A percentile compares a stretch with the other conserved stretches of the same genome.
Evolutionary conservation across 2,113 vertebrate species (phyloP).

Genomic region (Nothocercus julius): DNA sequence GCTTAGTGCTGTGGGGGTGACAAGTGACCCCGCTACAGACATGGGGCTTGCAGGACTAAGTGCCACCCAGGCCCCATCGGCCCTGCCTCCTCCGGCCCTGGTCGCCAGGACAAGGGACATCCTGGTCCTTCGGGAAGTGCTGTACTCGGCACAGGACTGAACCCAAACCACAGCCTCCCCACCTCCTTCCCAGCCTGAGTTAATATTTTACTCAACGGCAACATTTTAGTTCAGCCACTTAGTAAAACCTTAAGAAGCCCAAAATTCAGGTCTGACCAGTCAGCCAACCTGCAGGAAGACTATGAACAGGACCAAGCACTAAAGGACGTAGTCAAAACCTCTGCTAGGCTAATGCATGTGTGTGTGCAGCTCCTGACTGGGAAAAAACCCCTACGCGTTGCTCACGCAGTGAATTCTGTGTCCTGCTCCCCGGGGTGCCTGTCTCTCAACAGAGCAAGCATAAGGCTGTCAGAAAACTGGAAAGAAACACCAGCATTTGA

Average conservation of each 20-base stretch:
- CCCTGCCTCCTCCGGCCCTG: too few species aligned
- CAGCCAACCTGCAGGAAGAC: not conserved
- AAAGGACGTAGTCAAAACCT: not conserved
- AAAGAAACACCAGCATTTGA: not conserved
- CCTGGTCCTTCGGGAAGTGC: not conserved
- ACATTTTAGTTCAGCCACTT: constrained; percentile 39
- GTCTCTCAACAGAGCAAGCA: not conserved
- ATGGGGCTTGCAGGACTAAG: accelerated
- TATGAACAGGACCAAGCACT: not conserved
- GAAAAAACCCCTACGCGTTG: not conserved
- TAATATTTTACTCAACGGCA: not conserved
- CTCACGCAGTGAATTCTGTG: not conserved
- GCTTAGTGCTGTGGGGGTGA: not conserved
- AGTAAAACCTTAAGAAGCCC: constrained; percentile 53
- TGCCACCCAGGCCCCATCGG: not conserved
- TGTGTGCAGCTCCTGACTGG: not conserved
- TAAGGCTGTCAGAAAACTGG: not conserved
- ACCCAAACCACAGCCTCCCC: not conserved
- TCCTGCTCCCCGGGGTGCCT: not conserved
- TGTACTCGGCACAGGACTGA: not conserved
- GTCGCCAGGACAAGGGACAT: not conserved
- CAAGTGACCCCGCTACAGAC: not conserved
- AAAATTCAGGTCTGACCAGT: constrained; percentile 48
- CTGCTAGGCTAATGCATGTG: not conserved
- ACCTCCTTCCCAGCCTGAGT: constrained; percentile 44